Evolutionary conservation across 2,797 vertebrate species (phyloP), one percentile per base, ranked within the genome.

Genomic region (Sciurus carolinensis): DNA sequence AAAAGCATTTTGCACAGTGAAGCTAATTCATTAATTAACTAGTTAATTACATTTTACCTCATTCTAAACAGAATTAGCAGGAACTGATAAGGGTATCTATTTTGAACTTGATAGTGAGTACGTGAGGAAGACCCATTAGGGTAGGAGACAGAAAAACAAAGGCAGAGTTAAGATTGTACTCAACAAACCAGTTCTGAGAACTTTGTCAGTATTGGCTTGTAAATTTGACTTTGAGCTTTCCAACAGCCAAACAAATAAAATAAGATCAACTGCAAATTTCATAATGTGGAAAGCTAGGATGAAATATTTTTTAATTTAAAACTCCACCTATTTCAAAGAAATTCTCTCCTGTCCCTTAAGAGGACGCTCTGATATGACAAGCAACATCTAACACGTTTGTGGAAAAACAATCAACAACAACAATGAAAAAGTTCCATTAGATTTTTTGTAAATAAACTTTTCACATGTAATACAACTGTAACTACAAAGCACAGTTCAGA

Each of bases 361-460:
- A 57, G 26, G 30, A 72, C n/a, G 76, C 8, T 39, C 10, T 39
- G 26, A 20, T 87, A 7, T 64, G 26, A 81, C 59, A 91, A 87
- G 8, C 18, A 81, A 62, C 77, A 89, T 50, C 6, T 85, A 73
- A 86, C 44, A 89, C 59, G 36, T 73, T 93, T 94, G 5, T 66
- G 79, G 47, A 83, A 87, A 94, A 88, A 87, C 59, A 59, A 22
- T 26, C 59, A 59, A 59, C 22, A 57, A 57, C 54, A 57, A 54
- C 52, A 54, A 18, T 9, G 7, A 75, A 96, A 90, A 91, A 66
- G 11, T 89, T 92, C 33, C 30, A 36, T 81, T 76, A 77, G 57
- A 66, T 72, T 89, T 89, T 28, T 94, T 89, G 92, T 92, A 84
- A 86, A 44, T 17, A 44, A 75, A 85, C 44, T 82, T 73, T 80